A percentile compares a stretch with the other conserved stretches of the same genome.
phyloP scores from a whole-genome alignment of 2,888 invertebrate genomes.

The Auanema sp. region DNA sequence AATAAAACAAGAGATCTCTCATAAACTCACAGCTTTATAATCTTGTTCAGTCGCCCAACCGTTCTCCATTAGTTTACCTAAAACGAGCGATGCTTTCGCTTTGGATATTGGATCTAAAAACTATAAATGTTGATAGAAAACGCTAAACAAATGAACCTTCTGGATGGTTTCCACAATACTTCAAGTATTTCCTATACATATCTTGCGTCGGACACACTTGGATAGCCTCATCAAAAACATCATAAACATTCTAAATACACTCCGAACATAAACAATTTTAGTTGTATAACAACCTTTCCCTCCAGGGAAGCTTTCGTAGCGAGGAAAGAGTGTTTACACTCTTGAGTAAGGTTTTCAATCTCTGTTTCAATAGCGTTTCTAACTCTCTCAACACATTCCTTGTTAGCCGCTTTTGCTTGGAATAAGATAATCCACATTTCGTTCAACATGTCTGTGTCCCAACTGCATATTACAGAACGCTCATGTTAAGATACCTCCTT shows the following conservation, averaged over 20 bases:
- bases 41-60: conserved; percentile 17
- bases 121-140: background rate
- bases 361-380: background rate
- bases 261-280: background rate
- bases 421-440: background rate
- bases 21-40: conserved; percentile 3
- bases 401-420: too few species aligned
- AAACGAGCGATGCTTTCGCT: conserved; percentile 1
- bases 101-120: conserved; percentile 11
- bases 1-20: background rate
- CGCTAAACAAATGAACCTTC: background rate
- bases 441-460: conserved; percentile 17
- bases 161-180: background rate
- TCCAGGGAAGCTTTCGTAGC: conserved; percentile 5
- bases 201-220: conserved; percentile 5
- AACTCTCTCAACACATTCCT: conserved; percentile 3
- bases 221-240: conserved; percentile 17
- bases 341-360: conserved; percentile 9
- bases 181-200: conserved; percentile 14
- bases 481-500: conserved; percentile 17
- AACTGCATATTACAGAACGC: background rate
- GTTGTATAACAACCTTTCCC: conserved; percentile 2
- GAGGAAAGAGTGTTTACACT: conserved; percentile 10
- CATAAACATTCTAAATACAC: conserved; percentile 12
- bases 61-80: conserved; percentile 13